Conservation (phyloP, 1,140 invertebrate species). For the Sipha flava region DNA sequence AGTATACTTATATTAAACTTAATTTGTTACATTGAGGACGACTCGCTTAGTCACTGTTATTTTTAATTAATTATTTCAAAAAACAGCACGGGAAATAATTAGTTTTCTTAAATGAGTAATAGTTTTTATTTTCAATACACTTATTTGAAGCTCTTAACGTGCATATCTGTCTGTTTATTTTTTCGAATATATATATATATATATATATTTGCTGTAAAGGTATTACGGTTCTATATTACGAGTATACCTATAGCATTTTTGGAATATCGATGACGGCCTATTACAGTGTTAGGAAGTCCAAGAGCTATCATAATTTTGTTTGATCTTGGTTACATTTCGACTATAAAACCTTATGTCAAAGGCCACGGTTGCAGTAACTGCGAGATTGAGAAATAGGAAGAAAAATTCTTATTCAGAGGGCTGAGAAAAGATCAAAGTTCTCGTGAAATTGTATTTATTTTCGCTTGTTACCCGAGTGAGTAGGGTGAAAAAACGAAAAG, state of each 20-base stretch:
- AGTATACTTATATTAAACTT: too few species aligned
- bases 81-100: too few species aligned
- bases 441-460: background rate
- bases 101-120: too few species aligned
- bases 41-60: too few species aligned
- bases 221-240: too few species aligned
- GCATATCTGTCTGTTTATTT: too few species aligned
- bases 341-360: background rate
- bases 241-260: too few species aligned
- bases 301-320: background rate
- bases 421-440: conserved; percentile 13
- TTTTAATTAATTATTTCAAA: too few species aligned
- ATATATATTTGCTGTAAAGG: background rate
- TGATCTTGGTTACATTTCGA: background rate
- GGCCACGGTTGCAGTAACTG: background rate
- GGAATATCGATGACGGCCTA: background rate
- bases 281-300: background rate
- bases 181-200: background rate
- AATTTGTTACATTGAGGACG: too few species aligned
- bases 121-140: too few species aligned
- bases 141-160: too few species aligned
- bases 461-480: background rate
- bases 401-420: background rate
- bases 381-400: background rate
- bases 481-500: background rate